phyloP scores from a whole-genome alignment of 1,140 invertebrate genomes.

The Lordiphosa mommai region DNA sequence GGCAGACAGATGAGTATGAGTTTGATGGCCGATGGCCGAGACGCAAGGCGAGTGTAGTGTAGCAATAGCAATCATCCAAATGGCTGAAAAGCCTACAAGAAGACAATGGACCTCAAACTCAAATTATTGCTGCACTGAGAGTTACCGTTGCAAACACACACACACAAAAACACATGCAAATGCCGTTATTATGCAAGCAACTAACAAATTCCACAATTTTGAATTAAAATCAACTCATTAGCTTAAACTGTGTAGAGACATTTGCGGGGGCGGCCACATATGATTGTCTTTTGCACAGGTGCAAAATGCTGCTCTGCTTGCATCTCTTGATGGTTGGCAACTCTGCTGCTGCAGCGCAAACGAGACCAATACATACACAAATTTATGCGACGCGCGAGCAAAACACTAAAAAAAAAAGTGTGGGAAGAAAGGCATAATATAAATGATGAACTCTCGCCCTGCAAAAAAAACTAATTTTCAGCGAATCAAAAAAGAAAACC shows the following conservation, averaged over 20 bases:
- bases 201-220: background rate
- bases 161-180: background rate
- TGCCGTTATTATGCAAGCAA: constrained; percentile 9
- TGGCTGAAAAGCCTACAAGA: constrained; percentile 9
- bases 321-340: constrained; percentile 61
- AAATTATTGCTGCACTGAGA: background rate
- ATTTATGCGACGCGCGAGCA: constrained; percentile 60
- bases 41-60: constrained; percentile 15
- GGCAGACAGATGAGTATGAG: constrained; percentile 40
- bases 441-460: constrained; percentile 37
- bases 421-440: constrained; percentile 32
- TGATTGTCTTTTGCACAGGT: constrained; percentile 66
- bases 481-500: constrained; percentile 21
- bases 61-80: constrained; percentile 10
- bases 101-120: constrained; percentile 6
- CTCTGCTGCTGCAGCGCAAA: constrained; percentile 51
- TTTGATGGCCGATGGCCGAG: constrained; percentile 35
- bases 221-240: background rate
- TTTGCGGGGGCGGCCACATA: background rate
- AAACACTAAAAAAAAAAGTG: constrained; percentile 28
- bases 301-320: constrained; percentile 45
- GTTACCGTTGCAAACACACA: constrained; percentile 34
- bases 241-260: too few species aligned
- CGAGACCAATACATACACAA: constrained; percentile 69
- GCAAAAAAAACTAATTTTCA: constrained; percentile 42